These are phyloP conservation scores for Phymanthus crucifer DNA, from an alignment of 92 coral and sea anemone species.

Conservation along the genomic window DNA sequence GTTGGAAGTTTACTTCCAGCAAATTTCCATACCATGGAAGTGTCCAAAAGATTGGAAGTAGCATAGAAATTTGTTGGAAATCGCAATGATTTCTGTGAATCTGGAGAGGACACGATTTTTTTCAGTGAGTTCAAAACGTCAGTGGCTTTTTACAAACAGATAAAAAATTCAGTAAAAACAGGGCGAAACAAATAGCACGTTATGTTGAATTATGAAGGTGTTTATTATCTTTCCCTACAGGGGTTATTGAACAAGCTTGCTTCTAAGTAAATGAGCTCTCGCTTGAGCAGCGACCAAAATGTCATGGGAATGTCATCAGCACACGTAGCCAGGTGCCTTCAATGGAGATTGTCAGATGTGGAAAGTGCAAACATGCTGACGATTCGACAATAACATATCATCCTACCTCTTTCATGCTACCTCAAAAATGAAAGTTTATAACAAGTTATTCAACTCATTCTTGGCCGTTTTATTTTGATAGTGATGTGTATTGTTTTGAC, in stretches of 20 bases:
- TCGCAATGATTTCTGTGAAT: no score
- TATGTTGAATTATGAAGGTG: background rate
- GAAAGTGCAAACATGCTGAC: background rate
- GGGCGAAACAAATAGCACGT: background rate
- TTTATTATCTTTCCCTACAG: background rate
- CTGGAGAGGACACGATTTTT: no score
- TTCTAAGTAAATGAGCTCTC: background rate
- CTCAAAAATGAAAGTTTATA: background rate
- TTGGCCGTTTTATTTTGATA: background rate
- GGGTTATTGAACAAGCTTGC: background rate
- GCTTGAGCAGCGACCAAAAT: background rate
- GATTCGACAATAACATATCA: background rate
- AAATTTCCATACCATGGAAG: no score
- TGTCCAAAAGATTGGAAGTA: no score
- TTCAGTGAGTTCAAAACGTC: no score
- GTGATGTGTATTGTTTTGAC: no score
- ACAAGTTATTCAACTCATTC: background rate
- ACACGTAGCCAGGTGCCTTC: slow-evolving; percentile 5
- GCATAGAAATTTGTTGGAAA: no score
- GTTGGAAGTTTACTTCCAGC: no score
- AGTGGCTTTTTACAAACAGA: no score
- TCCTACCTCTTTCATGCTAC: background rate
- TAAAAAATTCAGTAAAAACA: no score
- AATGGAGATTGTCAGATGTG: slow-evolving; percentile 2
- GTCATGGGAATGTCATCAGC: background rate